phyloP scores from a whole-genome alignment of 2,113 vertebrate species.

The Plecotus auritus region DNA sequence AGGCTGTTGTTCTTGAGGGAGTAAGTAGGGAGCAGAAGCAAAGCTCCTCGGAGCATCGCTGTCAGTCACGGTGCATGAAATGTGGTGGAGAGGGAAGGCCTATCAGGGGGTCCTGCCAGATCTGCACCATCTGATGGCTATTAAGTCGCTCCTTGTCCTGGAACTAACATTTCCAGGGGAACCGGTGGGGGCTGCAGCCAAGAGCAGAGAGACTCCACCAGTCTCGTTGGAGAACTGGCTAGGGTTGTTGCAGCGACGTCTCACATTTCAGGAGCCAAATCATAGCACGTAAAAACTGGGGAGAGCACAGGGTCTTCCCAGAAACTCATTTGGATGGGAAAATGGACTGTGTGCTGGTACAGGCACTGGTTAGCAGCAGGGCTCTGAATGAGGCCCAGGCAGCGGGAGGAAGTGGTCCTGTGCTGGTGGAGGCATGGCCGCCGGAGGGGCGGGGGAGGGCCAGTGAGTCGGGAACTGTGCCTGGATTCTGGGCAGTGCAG shows the following conservation, averaged over 20 bases:
- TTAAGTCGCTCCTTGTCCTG: slow-evolving; percentile 3
- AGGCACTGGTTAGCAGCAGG: not conserved
- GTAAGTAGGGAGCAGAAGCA: slow-evolving; percentile 27
- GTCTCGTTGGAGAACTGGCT: not conserved
- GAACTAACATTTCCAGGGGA: slow-evolving; percentile 61
- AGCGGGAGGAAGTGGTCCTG: not conserved
- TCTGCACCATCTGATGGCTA: slow-evolving; percentile 59
- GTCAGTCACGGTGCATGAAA: slow-evolving; percentile 43
- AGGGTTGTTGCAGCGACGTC: not conserved
- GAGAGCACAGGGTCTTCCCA: not conserved
- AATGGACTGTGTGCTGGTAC: not conserved
- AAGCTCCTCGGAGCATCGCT: slow-evolving; percentile 10
- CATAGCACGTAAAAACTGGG: not conserved
- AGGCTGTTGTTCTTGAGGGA: slow-evolving; percentile 5
- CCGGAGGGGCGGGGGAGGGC: too few species aligned
- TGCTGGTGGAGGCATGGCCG: not conserved
- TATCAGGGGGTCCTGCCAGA: slow-evolving; percentile 42
- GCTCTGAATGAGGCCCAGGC: not conserved
- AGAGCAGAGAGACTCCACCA: slow-evolving; percentile 13
- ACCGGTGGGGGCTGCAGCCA: not conserved
- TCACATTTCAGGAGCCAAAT: not conserved
- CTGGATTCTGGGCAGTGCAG: accelerated
- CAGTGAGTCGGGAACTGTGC: accelerated
- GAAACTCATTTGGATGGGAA: slow-evolving; percentile 27
- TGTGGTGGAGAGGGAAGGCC: slow-evolving; percentile 63